Evolutionary conservation across 2,113 vertebrate species (phyloP).

Genomic region (Okapia johnstoni): DNA sequence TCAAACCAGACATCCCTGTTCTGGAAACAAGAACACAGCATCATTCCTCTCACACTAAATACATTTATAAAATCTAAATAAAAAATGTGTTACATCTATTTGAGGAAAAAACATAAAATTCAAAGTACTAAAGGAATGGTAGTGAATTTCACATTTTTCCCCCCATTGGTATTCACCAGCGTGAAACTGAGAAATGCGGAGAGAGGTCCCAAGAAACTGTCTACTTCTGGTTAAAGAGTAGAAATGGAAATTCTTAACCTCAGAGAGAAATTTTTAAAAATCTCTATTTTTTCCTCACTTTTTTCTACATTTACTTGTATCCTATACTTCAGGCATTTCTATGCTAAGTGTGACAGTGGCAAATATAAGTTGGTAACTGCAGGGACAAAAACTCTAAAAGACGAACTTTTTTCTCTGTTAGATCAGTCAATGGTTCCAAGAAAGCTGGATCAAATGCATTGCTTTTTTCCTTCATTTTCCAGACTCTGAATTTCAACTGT

Average conservation of each 20-base stretch:
- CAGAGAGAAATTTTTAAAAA: background rate
- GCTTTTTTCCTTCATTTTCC: background rate
- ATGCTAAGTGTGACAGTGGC: background rate
- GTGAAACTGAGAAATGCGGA: background rate
- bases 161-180: accelerated
- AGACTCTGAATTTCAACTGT: background rate
- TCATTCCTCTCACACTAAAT: background rate
- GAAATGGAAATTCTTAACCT: background rate
- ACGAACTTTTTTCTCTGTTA: accelerated
- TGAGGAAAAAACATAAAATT: background rate
- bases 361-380: too few species aligned
- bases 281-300: background rate
- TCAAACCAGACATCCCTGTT: background rate
- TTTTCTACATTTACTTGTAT: background rate
- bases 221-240: background rate
- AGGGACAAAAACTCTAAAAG: background rate
- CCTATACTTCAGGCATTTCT: background rate
- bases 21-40: background rate
- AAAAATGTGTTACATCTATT: background rate
- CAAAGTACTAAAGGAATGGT: background rate
- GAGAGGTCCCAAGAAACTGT: accelerated
- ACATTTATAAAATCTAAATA: background rate
- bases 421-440: background rate
- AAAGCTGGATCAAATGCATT: accelerated
- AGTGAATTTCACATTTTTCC: background rate